Evolutionary conservation across 2,888 invertebrate species (phyloP).

Genomic region (Dastarcus helophoroides): DNA sequence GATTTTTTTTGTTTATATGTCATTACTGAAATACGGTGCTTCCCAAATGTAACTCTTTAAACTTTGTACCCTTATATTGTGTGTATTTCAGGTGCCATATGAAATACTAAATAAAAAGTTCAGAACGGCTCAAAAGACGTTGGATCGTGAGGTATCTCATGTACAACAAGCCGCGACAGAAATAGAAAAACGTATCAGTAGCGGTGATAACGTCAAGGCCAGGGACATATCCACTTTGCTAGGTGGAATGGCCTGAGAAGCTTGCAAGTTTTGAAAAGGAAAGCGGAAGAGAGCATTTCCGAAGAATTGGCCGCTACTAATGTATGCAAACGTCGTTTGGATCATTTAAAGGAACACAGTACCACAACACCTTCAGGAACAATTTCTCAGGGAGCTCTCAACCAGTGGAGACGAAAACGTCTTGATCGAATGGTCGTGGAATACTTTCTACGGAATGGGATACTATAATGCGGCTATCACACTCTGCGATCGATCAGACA

Average conservation of each 20-base stretch:
- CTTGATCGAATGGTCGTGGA: slow-evolving; percentile 95
- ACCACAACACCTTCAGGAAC: slow-evolving; percentile 34
- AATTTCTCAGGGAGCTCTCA: slow-evolving; percentile 45
- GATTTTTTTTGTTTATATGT: slow-evolving; percentile 1
- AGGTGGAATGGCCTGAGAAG: slow-evolving; percentile 80
- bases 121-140: slow-evolving; percentile 83
- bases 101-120: slow-evolving; percentile 97
- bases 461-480: slow-evolving; percentile 90
- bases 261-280: slow-evolving; percentile 80
- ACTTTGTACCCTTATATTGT: neutral
- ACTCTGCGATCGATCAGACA: slow-evolving; percentile 67
- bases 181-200: slow-evolving; percentile 61
- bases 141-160: slow-evolving; percentile 87
- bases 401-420: slow-evolving; percentile 75
- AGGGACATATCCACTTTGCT: slow-evolving; percentile 70
- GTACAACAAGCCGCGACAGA: slow-evolving; percentile 70
- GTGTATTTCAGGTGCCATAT: slow-evolving; percentile 71
- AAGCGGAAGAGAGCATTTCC: slow-evolving; percentile 86
- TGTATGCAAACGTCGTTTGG: slow-evolving; percentile 83
- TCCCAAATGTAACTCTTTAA: neutral
- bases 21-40: neutral
- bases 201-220: slow-evolving; percentile 42
- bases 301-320: slow-evolving; percentile 86
- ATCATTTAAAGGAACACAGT: slow-evolving; percentile 77
- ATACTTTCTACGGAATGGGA: slow-evolving; percentile 86